phyloP scores from a whole-genome alignment of 2,888 invertebrate genomes.

The Tolmerus cingulatus region DNA sequence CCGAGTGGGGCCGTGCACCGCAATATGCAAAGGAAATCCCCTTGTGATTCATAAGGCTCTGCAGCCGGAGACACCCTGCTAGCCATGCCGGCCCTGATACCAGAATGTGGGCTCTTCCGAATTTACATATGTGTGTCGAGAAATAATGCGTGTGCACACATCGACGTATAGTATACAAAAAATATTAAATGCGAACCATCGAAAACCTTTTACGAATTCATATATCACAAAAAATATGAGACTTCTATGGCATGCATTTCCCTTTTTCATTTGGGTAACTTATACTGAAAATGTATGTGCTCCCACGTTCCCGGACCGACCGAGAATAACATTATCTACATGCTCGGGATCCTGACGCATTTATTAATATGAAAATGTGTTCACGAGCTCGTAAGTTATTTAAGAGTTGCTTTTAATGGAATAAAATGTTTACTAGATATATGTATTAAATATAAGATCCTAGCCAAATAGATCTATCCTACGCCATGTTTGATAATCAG shows the following conservation, averaged over 20 bases:
- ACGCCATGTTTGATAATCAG: background rate
- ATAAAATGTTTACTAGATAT: conserved; percentile 6
- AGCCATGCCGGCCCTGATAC: background rate
- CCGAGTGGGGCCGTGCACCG: background rate
- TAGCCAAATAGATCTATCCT: background rate
- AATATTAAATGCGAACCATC: conserved; percentile 34
- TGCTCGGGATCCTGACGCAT: background rate
- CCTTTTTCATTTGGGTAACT: conserved; percentile 15
- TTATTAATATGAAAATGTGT: conserved; percentile 29
- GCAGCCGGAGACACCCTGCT: background rate
- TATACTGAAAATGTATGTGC: background rate
- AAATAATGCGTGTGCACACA: conserved; percentile 24
- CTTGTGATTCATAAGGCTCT: background rate
- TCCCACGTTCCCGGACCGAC: background rate
- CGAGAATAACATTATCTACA: background rate
- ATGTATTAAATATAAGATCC: background rate
- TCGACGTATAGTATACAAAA: background rate
- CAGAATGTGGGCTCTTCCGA: background rate
- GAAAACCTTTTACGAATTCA: conserved; percentile 38
- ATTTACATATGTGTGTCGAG: background rate
- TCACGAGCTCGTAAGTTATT: conserved; percentile 26
- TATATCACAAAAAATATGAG: conserved; percentile 36
- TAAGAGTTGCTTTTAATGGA: background rate
- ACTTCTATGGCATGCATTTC: conserved; percentile 25
- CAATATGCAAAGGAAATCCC: background rate